Conservation (phyloP, 2,113 vertebrate species). For the Caloenas nicobarica region DNA sequence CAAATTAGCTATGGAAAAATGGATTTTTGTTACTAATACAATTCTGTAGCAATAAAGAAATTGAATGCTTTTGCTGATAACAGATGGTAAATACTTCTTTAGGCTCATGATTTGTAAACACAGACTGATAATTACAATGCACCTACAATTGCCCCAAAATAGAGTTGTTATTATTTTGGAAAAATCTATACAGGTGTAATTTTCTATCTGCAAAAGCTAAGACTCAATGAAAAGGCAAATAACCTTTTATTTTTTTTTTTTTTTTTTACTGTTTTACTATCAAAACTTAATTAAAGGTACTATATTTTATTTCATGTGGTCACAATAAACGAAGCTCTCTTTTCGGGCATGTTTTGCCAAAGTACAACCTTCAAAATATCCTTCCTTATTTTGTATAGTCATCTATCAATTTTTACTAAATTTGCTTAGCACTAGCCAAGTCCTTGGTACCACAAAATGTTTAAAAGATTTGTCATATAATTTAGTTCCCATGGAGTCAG, state of each 20-base stretch:
- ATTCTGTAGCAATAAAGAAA: not conserved
- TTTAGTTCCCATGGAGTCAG: not conserved
- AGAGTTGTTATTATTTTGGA: not conserved
- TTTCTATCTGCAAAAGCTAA: not conserved
- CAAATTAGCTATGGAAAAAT: not conserved
- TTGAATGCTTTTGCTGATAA: not conserved
- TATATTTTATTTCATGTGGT: not conserved
- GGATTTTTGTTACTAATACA: not conserved
- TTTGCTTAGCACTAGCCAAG: not conserved
- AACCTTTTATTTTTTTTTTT: not conserved
- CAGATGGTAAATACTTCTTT: not conserved
- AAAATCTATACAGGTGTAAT: not conserved
- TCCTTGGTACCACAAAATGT: not conserved
- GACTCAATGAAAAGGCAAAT: not conserved
- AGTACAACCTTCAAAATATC: not conserved
- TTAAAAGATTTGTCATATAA: not conserved
- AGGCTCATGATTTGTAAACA: not conserved
- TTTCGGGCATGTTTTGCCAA: not conserved
- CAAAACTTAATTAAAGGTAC: not conserved
- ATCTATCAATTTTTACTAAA: not conserved
- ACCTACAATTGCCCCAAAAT: not conserved
- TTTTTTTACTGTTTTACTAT: not conserved
- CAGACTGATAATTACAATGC: not conserved
- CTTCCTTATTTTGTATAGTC: not conserved
- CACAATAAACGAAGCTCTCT: not conserved